Percentiles rank a stretch among this genome's conserved stretches.
Conservation (phyloP, 1,140 invertebrate genomes). For the Lepidurus packardi region DNA sequence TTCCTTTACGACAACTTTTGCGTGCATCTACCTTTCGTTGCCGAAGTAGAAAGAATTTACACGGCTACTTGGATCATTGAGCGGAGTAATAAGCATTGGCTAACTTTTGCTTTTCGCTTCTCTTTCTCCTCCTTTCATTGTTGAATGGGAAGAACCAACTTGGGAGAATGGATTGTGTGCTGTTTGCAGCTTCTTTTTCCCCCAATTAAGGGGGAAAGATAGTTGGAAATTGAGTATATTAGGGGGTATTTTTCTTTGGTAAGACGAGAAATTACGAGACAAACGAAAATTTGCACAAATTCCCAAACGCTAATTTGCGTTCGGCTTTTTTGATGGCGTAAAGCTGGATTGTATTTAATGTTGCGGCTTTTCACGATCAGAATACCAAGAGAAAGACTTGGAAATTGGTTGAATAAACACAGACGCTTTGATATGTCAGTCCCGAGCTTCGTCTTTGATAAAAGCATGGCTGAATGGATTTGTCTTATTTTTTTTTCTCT, state of each 20-base stretch:
- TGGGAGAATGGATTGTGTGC: no score
- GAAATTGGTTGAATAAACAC: constrained; percentile 20
- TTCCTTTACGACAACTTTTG: neutral
- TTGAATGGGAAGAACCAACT: neutral
- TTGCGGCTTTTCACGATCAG: neutral
- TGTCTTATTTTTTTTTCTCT: neutral
- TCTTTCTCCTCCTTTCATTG: neutral
- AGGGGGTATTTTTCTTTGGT: no score
- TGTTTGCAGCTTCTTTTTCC: no score
- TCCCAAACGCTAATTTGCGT: no score
- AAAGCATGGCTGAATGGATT: constrained; percentile 26
- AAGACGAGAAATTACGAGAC: no score
- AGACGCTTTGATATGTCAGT: no score
- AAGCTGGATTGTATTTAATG: neutral
- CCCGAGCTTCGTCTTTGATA: no score
- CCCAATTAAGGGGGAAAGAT: no score
- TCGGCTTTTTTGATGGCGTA: no score
- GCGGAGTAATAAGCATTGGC: neutral
- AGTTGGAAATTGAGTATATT: no score
- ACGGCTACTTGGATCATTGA: neutral
- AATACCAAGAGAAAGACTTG: neutral
- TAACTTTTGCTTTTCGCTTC: neutral
- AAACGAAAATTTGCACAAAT: no score
- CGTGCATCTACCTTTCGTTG: neutral
- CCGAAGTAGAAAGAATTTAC: neutral